These are phyloP conservation scores for Ascidia mentula DNA, from an alignment of 23 tunicate genomes.

Conservation along the genomic window DNA sequence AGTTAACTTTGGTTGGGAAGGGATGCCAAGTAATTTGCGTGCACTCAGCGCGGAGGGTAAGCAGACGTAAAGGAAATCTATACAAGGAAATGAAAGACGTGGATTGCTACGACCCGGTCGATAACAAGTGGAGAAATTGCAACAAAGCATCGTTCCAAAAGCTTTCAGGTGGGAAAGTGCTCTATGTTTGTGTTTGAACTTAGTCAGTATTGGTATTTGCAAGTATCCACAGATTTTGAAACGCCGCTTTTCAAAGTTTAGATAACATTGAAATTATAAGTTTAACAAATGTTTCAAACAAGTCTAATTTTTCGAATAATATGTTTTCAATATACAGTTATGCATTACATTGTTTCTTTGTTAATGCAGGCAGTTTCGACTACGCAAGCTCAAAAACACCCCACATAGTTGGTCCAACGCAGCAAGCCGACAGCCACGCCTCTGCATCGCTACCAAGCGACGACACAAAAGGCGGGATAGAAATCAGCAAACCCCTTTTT, in stretches of 20 bases:
- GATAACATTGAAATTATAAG: too few species aligned
- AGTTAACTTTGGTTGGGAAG: not conserved
- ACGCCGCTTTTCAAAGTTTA: too few species aligned
- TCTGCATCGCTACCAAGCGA: not conserved
- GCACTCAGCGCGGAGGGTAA: not conserved
- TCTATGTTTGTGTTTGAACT: too few species aligned
- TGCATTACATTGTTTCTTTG: too few species aligned
- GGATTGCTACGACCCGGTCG: constrained; percentile 17
- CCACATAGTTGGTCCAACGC: not conserved
- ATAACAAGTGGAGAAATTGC: not conserved
- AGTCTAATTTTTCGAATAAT: too few species aligned
- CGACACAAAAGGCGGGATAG: not conserved
- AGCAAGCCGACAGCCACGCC: not conserved
- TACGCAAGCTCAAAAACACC: too few species aligned
- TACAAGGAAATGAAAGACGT: constrained; percentile 3
- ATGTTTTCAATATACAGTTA: too few species aligned
- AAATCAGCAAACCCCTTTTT: not conserved
- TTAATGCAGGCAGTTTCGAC: too few species aligned
- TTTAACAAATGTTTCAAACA: too few species aligned
- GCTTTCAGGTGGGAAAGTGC: not conserved
- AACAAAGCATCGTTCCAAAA: not conserved
- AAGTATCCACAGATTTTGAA: too few species aligned
- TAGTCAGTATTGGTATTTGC: too few species aligned
- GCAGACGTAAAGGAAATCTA: not conserved
- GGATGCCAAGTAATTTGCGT: not conserved